phyloP scores from a whole-genome alignment of 2,888 invertebrate genomes.

The Cheilosia vernalis region DNA sequence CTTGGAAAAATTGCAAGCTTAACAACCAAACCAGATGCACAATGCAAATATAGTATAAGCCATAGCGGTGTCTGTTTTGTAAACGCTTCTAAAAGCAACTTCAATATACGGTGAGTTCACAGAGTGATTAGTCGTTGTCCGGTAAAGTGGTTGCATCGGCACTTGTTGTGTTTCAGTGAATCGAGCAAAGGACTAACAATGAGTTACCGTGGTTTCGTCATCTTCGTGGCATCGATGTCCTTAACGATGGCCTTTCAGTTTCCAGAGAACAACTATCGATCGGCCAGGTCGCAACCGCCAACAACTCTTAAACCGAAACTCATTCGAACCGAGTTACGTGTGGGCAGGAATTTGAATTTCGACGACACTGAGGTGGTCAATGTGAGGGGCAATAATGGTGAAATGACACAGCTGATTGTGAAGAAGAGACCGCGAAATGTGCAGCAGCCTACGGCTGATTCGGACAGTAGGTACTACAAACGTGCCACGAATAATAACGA shows the following conservation, averaged over 20 bases:
- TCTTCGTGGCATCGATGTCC: constrained; percentile 38
- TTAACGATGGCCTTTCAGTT: constrained; percentile 55
- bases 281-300: constrained; percentile 22
- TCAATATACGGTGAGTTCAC: constrained; percentile 53
- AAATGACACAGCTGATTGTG: constrained; percentile 68
- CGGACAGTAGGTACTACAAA: constrained; percentile 58
- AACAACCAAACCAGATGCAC: constrained; percentile 42
- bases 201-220: constrained; percentile 4
- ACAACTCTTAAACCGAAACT: constrained; percentile 56
- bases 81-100: constrained; percentile 2
- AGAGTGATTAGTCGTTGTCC: constrained; percentile 19
- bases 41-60: constrained; percentile 52
- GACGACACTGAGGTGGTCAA: constrained; percentile 65
- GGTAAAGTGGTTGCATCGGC: constrained; percentile 16
- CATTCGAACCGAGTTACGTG: constrained; percentile 67
- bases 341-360: constrained; percentile 63
- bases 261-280: constrained; percentile 45
- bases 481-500: constrained; percentile 61
- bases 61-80: background rate
- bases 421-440: constrained; percentile 61
- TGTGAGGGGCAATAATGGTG: constrained; percentile 68
- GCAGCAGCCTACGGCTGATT: constrained; percentile 54
- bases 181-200: constrained; percentile 11
- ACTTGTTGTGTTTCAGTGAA: constrained; percentile 17
- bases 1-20: constrained; percentile 37